A percentile compares a stretch with the other conserved stretches of the same genome.
These are phyloP conservation scores for Zootoca vivipara DNA, from an alignment of 2,113 vertebrate genomes.

Conservation along the genomic window DNA sequence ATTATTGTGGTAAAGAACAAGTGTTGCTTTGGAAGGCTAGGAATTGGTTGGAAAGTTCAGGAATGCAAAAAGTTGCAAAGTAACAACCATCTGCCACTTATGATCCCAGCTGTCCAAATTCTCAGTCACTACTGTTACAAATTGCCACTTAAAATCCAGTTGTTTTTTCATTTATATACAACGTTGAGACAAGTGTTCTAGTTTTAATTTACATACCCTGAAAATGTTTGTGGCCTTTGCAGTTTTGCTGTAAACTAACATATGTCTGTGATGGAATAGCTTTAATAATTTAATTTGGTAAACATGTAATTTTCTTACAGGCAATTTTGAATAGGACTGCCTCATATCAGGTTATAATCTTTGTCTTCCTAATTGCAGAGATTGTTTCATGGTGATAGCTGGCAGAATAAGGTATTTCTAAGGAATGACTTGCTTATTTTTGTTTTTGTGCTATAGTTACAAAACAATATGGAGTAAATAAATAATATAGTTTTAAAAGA, in stretches of 20 bases:
- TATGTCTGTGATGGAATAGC: slow-evolving; percentile 23
- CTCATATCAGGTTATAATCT: slow-evolving; percentile 33
- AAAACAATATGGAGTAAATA: background rate
- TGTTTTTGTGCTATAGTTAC: background rate
- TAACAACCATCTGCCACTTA: slow-evolving; percentile 32
- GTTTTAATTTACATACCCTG: background rate
- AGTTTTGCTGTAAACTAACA: slow-evolving; percentile 38
- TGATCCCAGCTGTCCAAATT: background rate
- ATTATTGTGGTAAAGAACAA: background rate
- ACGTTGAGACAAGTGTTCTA: background rate
- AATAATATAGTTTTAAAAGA: background rate
- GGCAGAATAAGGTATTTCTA: background rate
- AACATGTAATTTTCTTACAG: slow-evolving; percentile 30
- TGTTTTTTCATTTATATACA: background rate
- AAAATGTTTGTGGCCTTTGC: background rate
- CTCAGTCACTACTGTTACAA: background rate
- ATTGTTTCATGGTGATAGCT: background rate
- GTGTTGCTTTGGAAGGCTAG: background rate
- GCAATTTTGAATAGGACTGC: background rate
- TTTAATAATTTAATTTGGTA: slow-evolving; percentile 5
- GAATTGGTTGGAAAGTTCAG: slow-evolving; percentile 15
- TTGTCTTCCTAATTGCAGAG: background rate
- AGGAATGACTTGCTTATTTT: background rate
- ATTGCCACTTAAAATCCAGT: background rate
- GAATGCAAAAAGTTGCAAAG: background rate